Conservation (phyloP, 2,888 invertebrate species). For the Cheilosia soror region DNA sequence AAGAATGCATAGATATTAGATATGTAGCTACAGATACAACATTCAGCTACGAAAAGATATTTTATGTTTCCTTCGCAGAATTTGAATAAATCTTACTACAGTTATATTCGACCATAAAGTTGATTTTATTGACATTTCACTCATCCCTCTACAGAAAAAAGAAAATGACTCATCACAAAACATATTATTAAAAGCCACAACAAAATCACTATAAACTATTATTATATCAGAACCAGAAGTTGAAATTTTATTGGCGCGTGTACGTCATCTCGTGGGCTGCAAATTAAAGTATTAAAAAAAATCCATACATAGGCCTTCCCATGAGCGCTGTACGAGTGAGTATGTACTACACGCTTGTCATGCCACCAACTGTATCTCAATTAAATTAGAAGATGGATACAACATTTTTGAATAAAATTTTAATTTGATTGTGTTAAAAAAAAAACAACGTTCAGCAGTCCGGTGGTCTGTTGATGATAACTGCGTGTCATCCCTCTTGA, state of each 20-base stretch:
- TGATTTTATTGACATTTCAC: conserved; percentile 58
- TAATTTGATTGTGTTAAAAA: conserved; percentile 26
- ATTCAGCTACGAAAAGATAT: conserved; percentile 13
- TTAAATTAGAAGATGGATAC: conserved; percentile 45
- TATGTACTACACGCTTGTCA: conserved; percentile 1
- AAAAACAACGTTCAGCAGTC: neutral
- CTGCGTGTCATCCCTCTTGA: conserved; percentile 6
- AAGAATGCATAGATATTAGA: neutral
- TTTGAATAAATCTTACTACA: conserved; percentile 43
- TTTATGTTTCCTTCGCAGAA: conserved; percentile 38
- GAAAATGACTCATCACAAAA: conserved; percentile 38
- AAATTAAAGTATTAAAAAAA: conserved; percentile 51
- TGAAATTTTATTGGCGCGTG: conserved; percentile 45
- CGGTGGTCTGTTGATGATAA: conserved; percentile 13
- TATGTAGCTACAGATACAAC: no score
- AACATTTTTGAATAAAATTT: conserved; percentile 17
- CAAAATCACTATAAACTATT: conserved; percentile 21
- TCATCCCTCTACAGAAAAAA: neutral
- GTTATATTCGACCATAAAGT: conserved; percentile 36
- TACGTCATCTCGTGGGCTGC: conserved; percentile 42
- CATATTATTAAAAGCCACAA: conserved; percentile 10
- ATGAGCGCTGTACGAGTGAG: neutral
- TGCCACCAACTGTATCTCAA: conserved; percentile 29
- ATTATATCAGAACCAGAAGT: conserved; percentile 37
- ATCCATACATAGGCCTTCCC: neutral